Evolutionary conservation across 2,797 vertebrate genomes (phyloP).

Genomic region (Antennarius maculatus): DNA sequence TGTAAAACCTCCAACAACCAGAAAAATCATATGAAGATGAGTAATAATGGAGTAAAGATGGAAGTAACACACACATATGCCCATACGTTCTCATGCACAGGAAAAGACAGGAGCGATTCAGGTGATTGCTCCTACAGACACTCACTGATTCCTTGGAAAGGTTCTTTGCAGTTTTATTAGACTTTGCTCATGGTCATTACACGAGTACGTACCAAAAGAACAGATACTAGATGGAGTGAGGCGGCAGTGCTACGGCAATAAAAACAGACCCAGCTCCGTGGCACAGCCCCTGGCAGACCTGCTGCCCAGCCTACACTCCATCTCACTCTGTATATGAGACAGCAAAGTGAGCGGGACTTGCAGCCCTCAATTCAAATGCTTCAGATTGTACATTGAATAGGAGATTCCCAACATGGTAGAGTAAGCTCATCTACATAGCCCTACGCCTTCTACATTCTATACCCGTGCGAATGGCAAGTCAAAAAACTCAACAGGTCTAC

Average conservation of each 20-base stretch:
- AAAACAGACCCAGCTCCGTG: conserved; percentile 78
- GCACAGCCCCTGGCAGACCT: conserved; percentile 76
- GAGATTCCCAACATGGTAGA: conserved; percentile 83
- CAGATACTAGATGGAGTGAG: conserved; percentile 80
- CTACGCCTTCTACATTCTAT: conserved; percentile 83
- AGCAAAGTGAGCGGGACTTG: conserved; percentile 75
- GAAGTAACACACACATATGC: conserved; percentile 14
- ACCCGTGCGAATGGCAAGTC: conserved; percentile 87
- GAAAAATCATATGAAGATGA: conserved; percentile 13
- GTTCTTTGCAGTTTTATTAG: conserved; percentile 83
- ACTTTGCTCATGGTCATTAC: conserved; percentile 83
- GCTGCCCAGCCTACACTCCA: conserved; percentile 76
- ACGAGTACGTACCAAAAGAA: conserved; percentile 80
- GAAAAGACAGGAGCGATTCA: neutral
- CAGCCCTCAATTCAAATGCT: conserved; percentile 75
- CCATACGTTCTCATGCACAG: conserved; percentile 38
- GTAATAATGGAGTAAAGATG: conserved; percentile 2
- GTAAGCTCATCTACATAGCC: conserved; percentile 83
- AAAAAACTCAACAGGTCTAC: conserved; percentile 82
- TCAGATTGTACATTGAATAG: conserved; percentile 81
- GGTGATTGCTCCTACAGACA: conserved; percentile 27
- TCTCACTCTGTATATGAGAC: conserved; percentile 72
- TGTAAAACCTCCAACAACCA: conserved; percentile 28
- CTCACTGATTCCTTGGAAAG: conserved; percentile 72
- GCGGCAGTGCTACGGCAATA: conserved; percentile 72